Conservation (phyloP, 2,113 vertebrate genomes). For the Blennius ocellaris region DNA sequence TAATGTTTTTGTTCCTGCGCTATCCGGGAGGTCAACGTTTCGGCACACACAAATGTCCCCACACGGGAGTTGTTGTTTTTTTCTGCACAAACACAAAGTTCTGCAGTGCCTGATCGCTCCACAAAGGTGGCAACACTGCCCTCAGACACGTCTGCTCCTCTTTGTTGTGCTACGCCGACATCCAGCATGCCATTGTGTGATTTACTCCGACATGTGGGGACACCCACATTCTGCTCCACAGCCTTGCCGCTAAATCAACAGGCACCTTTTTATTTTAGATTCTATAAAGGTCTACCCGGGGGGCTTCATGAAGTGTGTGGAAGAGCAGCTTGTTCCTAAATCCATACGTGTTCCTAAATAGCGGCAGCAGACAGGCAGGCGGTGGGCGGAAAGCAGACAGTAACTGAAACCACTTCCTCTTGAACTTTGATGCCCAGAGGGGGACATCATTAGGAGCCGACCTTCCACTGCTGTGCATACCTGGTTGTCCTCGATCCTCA, state of each 20-base stretch:
- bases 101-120: no score
- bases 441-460: conserved; percentile 54
- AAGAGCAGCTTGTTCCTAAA: conserved; percentile 35
- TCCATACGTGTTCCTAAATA: conserved; percentile 66
- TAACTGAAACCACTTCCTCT: conserved; percentile 76
- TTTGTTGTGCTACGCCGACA: conserved; percentile 7
- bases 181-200: conserved; percentile 12
- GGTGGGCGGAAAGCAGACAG: conserved; percentile 51
- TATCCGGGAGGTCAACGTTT: conserved; percentile 8
- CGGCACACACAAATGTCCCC: background rate
- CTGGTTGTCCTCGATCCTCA: background rate
- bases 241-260: conserved; percentile 23
- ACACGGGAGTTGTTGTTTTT: background rate
- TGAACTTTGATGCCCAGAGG: conserved; percentile 36
- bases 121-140: background rate
- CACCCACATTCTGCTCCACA: conserved; percentile 26
- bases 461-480: background rate
- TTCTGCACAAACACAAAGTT: background rate
- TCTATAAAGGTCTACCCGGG: conserved; percentile 37
- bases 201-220: conserved; percentile 42
- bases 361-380: conserved; percentile 70
- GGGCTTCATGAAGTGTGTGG: conserved; percentile 24
- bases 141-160: background rate
- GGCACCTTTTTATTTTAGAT: conserved; percentile 45
- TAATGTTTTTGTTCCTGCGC: conserved; percentile 31